phyloP scores from a whole-genome alignment of 2,888 invertebrate species.

The Gibbula magus region DNA sequence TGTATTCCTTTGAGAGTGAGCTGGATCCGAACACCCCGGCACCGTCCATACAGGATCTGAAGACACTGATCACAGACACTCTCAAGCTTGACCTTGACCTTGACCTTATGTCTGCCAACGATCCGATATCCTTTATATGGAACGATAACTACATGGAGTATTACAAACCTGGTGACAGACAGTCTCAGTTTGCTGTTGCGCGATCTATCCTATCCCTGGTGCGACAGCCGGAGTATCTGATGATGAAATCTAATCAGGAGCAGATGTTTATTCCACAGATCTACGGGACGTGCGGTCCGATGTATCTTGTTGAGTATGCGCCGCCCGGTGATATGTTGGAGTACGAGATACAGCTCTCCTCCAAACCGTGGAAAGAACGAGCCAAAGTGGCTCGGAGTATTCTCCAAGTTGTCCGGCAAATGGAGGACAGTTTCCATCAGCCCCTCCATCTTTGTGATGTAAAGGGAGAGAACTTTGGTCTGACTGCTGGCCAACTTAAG shows the following conservation, averaged over 20 bases:
- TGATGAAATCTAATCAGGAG: slow-evolving; percentile 80
- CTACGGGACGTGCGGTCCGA: slow-evolving; percentile 82
- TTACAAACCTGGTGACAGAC: background rate
- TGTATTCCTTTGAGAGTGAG: slow-evolving; percentile 14
- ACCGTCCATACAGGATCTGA: background rate
- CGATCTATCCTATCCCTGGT: slow-evolving; percentile 80
- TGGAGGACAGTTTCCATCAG: slow-evolving; percentile 80
- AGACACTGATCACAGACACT: slow-evolving; percentile 16
- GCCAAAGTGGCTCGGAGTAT: slow-evolving; percentile 76
- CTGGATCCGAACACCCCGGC: background rate
- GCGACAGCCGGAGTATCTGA: slow-evolving; percentile 82
- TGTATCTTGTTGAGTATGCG: slow-evolving; percentile 82
- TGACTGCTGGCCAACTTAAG: slow-evolving; percentile 75
- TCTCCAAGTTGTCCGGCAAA: slow-evolving; percentile 79
- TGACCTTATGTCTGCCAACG: slow-evolving; percentile 5
- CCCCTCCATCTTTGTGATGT: slow-evolving; percentile 83
- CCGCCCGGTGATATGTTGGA: slow-evolving; percentile 54
- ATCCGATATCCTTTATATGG: slow-evolving; percentile 31
- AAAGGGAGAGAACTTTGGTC: slow-evolving; percentile 82
- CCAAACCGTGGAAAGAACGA: slow-evolving; percentile 52
- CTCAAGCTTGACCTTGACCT: slow-evolving; percentile 31
- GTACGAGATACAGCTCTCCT: slow-evolving; percentile 50
- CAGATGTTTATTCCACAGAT: slow-evolving; percentile 81
- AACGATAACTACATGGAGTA: slow-evolving; percentile 27
- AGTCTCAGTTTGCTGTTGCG: slow-evolving; percentile 28